Conservation (phyloP, 2,113 vertebrate genomes). For the Eptesicus fuscus region DNA sequence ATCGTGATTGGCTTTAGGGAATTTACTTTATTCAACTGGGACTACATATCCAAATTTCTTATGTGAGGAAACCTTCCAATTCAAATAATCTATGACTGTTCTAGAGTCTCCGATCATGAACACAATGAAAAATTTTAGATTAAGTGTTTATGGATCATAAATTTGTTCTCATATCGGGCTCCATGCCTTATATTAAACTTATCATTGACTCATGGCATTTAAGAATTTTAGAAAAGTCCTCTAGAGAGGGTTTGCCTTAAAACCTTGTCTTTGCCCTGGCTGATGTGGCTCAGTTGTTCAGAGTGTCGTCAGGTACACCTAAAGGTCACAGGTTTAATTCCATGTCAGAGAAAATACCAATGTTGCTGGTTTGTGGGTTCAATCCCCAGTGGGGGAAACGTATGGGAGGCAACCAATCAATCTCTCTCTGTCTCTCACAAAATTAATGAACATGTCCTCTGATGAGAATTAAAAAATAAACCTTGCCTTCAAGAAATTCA, state of each 20-base stretch:
- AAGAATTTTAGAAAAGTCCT: background rate
- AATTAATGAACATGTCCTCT: too few species aligned
- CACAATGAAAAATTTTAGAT: background rate
- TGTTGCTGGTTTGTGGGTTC: background rate
- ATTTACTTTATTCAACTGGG: slow-evolving; percentile 21
- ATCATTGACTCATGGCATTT: background rate
- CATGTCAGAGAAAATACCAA: background rate
- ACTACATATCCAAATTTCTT: slow-evolving; percentile 7
- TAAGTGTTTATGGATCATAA: background rate
- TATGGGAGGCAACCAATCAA: background rate
- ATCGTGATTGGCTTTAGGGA: background rate
- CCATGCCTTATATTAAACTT: slow-evolving; percentile 17
- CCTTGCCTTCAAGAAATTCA: background rate
- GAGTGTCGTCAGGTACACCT: background rate
- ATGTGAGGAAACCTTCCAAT: background rate
- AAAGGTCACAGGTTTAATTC: background rate
- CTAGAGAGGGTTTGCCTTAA: background rate
- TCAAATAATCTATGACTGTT: background rate
- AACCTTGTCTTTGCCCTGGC: background rate
- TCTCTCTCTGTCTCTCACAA: background rate
- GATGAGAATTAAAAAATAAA: too few species aligned
- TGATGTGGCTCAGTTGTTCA: background rate
- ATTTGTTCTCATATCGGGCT: background rate
- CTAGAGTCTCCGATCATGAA: background rate
- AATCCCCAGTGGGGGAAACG: background rate